Conservation (phyloP, 1,140 invertebrate genomes). For the Leptoteleia sp. region DNA sequence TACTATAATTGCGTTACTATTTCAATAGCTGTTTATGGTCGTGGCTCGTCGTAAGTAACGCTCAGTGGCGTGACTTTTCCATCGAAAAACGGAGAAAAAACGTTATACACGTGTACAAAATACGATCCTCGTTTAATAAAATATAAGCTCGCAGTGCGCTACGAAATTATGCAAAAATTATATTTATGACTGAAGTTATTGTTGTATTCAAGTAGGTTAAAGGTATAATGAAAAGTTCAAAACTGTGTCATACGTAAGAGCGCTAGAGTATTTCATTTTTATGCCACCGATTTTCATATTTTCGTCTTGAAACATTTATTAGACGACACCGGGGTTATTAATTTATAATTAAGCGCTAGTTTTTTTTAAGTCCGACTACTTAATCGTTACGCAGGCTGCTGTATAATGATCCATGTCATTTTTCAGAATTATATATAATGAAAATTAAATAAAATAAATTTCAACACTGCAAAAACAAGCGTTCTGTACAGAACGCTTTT, state of each 20-base stretch:
- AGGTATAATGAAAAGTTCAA: constrained; percentile 54
- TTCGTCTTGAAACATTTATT: constrained; percentile 20
- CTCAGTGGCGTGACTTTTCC: constrained; percentile 14
- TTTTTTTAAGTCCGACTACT: no score
- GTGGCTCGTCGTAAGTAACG: constrained; percentile 14
- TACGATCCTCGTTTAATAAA: constrained; percentile 54
- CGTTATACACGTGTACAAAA: constrained; percentile 7
- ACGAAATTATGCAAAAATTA: constrained; percentile 58
- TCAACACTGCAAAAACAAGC: no score
- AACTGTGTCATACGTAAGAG: constrained; percentile 50
- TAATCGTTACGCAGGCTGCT: no score
- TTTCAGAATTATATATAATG: no score
- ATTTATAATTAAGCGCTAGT: constrained; percentile 9
- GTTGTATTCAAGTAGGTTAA: constrained; percentile 54
- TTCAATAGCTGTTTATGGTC: constrained; percentile 33
- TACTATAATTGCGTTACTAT: constrained; percentile 38
- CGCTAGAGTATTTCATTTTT: constrained; percentile 27
- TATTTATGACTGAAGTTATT: constrained; percentile 62
- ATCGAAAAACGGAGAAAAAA: not conserved
- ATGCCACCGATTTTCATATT: constrained; percentile 27
- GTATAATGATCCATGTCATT: no score
- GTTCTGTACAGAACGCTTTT: no score
- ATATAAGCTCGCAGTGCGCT: constrained; percentile 38
- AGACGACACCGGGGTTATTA: not conserved
- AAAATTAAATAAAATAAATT: no score